These are phyloP conservation scores for Pachypanchax playfairii DNA, from an alignment of 2,113 vertebrate species.

Conservation along the genomic window DNA sequence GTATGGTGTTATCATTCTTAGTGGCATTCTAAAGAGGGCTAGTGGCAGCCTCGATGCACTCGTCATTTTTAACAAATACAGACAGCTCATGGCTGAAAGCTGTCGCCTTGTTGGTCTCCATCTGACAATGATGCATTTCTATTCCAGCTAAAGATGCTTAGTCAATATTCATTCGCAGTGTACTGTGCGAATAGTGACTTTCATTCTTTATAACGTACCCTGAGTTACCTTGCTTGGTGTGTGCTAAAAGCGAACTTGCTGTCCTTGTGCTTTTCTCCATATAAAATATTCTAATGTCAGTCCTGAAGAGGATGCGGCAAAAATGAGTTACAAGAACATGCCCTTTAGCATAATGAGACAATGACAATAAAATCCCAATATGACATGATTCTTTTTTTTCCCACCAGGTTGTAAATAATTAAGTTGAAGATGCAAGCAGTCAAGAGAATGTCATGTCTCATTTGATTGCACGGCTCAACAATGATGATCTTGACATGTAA, in stretches of 20 bases:
- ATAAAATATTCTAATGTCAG: slow-evolving; percentile 10
- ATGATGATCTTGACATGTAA: slow-evolving; percentile 53
- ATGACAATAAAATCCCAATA: slow-evolving; percentile 71
- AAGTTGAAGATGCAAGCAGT: slow-evolving; percentile 72
- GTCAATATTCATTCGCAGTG: slow-evolving; percentile 38
- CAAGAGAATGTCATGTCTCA: slow-evolving; percentile 75
- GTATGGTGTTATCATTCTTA: slow-evolving; percentile 67
- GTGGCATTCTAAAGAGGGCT: slow-evolving; percentile 71
- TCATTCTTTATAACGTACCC: not conserved
- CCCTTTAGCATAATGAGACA: slow-evolving; percentile 75
- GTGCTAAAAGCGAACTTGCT: not conserved
- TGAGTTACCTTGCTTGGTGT: not conserved
- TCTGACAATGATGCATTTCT: slow-evolving; percentile 73
- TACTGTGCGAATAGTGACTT: not conserved
- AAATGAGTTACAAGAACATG: slow-evolving; percentile 75
- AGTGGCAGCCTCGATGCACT: slow-evolving; percentile 69
- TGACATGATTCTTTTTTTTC: slow-evolving; percentile 74
- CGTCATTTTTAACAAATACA: slow-evolving; percentile 75
- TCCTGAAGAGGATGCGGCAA: slow-evolving; percentile 35
- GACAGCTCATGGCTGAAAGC: slow-evolving; percentile 75
- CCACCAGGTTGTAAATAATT: slow-evolving; percentile 79
- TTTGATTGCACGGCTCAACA: slow-evolving; percentile 61
- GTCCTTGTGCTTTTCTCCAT: not conserved
- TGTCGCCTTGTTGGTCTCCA: slow-evolving; percentile 61
- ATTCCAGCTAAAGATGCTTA: slow-evolving; percentile 37